A percentile compares a stretch with the other conserved stretches of the same genome.
Evolutionary conservation across 2,113 vertebrate species (phyloP).

Genomic region (Chrysemys picta): DNA sequence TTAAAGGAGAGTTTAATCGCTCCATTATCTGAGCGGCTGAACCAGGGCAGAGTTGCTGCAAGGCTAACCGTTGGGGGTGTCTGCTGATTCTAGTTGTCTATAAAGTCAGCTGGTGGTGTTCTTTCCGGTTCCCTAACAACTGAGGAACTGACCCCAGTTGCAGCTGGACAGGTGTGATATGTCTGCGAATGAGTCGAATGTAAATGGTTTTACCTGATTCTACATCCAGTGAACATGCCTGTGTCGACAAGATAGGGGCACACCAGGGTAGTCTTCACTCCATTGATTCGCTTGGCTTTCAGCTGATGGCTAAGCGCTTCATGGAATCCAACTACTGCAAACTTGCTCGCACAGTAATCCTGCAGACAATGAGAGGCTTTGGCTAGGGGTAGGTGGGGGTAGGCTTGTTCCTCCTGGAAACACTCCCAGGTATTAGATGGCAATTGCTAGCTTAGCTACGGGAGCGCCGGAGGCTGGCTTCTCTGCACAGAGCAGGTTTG

Average conservation of each 20-base stretch:
- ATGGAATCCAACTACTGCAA: constrained; percentile 77
- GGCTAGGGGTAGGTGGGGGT: too few relatives aligned
- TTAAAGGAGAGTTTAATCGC: not conserved
- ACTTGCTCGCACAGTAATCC: constrained; percentile 81
- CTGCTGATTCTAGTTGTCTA: not conserved
- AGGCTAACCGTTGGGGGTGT: not conserved
- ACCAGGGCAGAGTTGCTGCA: not conserved
- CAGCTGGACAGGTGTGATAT: not conserved
- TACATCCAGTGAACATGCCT: constrained; percentile 75
- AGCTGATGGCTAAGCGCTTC: constrained; percentile 79
- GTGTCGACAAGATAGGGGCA: constrained; percentile 77
- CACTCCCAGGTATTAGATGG: not conserved
- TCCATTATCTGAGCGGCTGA: not conserved
- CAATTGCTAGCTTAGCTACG: not conserved
- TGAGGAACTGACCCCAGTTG: not conserved
- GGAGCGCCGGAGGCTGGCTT: not conserved
- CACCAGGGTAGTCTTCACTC: constrained; percentile 75
- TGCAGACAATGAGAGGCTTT: constrained; percentile 15
- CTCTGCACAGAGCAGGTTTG: not conserved
- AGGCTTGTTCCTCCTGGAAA: not conserved
- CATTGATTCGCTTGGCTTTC: constrained; percentile 53
- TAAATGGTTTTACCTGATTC: constrained; percentile 54
- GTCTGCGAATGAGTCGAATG: too few relatives aligned
- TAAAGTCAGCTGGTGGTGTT: not conserved
- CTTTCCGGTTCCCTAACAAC: not conserved